Evolutionary conservation across 1,140 invertebrate species (phyloP), one percentile per base, ranked within the genome.

Genomic region (Ceratosolen solmsi): DNA sequence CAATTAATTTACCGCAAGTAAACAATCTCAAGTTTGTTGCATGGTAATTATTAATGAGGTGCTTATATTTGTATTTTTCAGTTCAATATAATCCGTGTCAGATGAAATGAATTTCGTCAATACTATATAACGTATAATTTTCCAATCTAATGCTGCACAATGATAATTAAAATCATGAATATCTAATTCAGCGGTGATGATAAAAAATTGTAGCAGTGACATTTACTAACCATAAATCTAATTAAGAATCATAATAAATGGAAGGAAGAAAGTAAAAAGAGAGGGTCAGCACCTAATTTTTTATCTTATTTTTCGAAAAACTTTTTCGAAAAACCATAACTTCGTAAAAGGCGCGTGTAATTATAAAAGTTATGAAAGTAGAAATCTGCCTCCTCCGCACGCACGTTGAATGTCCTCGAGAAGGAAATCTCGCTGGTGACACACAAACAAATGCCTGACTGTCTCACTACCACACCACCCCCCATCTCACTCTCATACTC

Each of bases 291-390:
- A n/a, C n/a, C n/a, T n/a, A n/a, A n/a, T n/a, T n/a, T n/a, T n/a
- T n/a, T n/a, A n/a, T n/a, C n/a, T n/a, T n/a, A n/a, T n/a, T n/a
- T n/a, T n/a, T n/a, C n/a, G n/a, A n/a, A n/a, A n/a, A n/a, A n/a
- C n/a, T n/a, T n/a, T n/a, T n/a, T n/a, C n/a, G n/a, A n/a, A 22
- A 54, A 54, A 22, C 17, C 51, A 54, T 20, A 54, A 22, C 20
- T 38, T 25, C 33, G 1, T 20, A 15, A 68, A n/a, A 8, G 20
- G n/a, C 1, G 13, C 17, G 9, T 20, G 38, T 72, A 71, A 79
- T 71, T 79, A 58, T 33, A 72, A 46, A 79, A 79, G 22, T 70
- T 56, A 56, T 70, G 71, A 71, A 71, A 79, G 65, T 71, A 65
- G 49, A 71, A 68, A 78, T 54, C 27, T 22, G 22, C 65, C 15